These are phyloP conservation scores for Chydorus sphaericus DNA, from an alignment of 2,888 invertebrate species.

Conservation along the genomic window DNA sequence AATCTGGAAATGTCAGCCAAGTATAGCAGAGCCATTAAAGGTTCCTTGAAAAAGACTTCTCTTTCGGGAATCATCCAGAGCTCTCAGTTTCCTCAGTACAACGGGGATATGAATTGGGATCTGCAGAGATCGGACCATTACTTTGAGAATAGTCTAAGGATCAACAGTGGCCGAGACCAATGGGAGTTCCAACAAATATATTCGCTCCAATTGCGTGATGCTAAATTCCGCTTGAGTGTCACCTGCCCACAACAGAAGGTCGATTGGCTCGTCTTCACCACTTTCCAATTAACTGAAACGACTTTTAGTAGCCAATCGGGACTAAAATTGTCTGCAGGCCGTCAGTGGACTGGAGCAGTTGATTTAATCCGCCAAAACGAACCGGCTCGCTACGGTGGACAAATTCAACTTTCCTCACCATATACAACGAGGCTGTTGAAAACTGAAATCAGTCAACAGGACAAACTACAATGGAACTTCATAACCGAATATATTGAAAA, in stretches of 20 bases:
- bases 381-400: constrained; percentile 8
- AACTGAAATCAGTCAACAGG: not conserved
- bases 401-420: constrained; percentile 3
- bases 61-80: constrained; percentile 15
- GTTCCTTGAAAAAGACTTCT: constrained; percentile 20
- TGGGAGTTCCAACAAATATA: constrained; percentile 24
- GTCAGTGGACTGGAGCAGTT: constrained; percentile 5
- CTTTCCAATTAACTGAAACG: constrained; percentile 14
- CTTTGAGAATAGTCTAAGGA: constrained; percentile 22
- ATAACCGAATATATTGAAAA: not conserved
- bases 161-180: constrained; percentile 21
- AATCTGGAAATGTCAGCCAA: constrained; percentile 23
- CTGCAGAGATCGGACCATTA: constrained; percentile 22
- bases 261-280: constrained; percentile 20
- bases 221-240: constrained; percentile 20
- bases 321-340: not conserved
- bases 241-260: constrained; percentile 20
- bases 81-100: constrained; percentile 22
- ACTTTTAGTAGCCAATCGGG: not conserved
- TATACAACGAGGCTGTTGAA: not conserved
- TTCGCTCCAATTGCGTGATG: constrained; percentile 21
- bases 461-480: constrained; percentile 7
- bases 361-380: constrained; percentile 2
- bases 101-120: constrained; percentile 23
- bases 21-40: constrained; percentile 21